Base-by-base conservation (phyloP, 2,113 vertebrate species). In the Neotoma lepida region DNA sequence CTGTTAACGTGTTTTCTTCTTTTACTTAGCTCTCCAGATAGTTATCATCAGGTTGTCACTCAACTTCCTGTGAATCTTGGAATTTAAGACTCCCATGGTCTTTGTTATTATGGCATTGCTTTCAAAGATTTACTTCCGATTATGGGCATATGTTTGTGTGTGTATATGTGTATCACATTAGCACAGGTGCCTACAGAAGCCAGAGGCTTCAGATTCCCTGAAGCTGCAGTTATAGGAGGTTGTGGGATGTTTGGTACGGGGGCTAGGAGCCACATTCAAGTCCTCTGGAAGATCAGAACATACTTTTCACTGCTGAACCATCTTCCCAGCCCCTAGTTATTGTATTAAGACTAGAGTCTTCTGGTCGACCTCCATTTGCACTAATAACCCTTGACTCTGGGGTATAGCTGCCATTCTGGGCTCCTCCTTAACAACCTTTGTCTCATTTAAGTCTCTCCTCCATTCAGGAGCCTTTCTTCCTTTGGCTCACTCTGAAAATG, bases 351-450 rank as follows among this genome's bases (percentile, higher is more conserved):
- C 22, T 26, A 73, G 41, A 51, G 33, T 28, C 44, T 93, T 77
- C 51, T 82, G 9, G 28, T 81, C 41, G 66, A 76, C 39, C 8
- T 77, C 1, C 1, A 14, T 41, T 1, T 89, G 18, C 5, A 58
- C 5, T 39, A 49, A 26, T 14, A 30, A 2, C 10, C 15, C 49
- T 64, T n/a, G 0, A 22, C 28, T 2, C 64, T 46, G 33, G 39
- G 46, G 9, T 46, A 39, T 17, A n/a, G 22, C n/a, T 86, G 35
- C 66, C 24, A 17, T 86, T 80, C 20, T 58, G 46, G 20, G 4
- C 9, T 86, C 9, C 26, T 22, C 24, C 2, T 84, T 30, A 17
- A 2, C 4, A 85, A 0, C 0, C 26, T 4, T 2, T 2, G 14
- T 33, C 17, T 41, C 61, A 28, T 24, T 51, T 74, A 84, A 35